phyloP scores from a whole-genome alignment of 2,113 vertebrate species.

The Rutilus rutilus region DNA sequence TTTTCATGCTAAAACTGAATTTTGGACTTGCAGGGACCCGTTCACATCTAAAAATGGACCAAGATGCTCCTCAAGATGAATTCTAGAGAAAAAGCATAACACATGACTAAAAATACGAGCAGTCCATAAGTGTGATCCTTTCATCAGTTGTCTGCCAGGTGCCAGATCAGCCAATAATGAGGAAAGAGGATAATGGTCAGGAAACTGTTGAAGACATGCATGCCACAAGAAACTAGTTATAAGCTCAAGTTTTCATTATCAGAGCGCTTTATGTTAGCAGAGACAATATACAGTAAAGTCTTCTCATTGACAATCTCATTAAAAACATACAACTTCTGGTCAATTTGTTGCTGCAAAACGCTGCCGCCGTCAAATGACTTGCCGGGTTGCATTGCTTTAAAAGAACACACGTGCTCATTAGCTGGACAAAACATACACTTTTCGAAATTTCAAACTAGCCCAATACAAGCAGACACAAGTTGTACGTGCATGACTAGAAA shows the following conservation, averaged over 20 bases:
- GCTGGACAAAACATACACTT: background rate
- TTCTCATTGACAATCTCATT: constrained; percentile 7
- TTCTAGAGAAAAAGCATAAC: constrained; percentile 25
- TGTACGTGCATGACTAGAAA: background rate
- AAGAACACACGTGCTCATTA: background rate
- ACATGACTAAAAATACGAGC: constrained; percentile 41
- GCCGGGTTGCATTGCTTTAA: background rate
- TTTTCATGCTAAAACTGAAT: background rate
- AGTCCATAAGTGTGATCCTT: constrained; percentile 26
- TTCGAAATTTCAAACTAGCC: background rate
- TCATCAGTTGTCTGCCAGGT: background rate
- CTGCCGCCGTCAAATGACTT: background rate
- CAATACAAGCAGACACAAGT: background rate
- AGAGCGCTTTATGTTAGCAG: background rate
- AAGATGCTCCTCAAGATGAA: constrained; percentile 22
- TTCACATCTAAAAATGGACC: constrained; percentile 35
- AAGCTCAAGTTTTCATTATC: background rate
- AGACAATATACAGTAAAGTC: background rate
- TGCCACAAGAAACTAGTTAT: background rate
- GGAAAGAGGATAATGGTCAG: background rate
- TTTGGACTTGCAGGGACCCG: background rate
- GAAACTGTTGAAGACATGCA: background rate
- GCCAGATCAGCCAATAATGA: constrained; percentile 25
- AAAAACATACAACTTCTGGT: constrained; percentile 12
- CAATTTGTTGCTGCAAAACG: background rate